A percentile compares a stretch with the other conserved stretches of the same genome.
Evolutionary conservation across 2,888 invertebrate species (phyloP).

Genomic region (Stenodema calcarata): DNA sequence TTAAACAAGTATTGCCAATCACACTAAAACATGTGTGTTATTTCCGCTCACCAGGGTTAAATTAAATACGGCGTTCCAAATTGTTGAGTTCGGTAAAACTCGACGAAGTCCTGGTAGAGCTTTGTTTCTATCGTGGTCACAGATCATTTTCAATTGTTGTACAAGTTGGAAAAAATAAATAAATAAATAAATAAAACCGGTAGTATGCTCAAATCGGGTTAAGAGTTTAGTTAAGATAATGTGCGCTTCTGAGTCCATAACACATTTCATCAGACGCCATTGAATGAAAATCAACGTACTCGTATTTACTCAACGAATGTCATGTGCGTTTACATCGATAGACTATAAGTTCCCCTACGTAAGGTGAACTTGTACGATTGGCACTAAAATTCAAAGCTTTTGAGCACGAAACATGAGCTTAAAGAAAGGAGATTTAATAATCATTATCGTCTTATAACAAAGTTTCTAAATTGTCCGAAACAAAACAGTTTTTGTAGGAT

Average conservation of each 20-base stretch:
- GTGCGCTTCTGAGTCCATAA: slow-evolving; percentile 35
- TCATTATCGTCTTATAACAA: too few species aligned
- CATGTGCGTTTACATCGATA: not conserved
- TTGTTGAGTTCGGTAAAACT: not conserved
- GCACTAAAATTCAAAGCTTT: slow-evolving; percentile 26
- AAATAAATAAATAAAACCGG: not conserved
- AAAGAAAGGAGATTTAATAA: not conserved
- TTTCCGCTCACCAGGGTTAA: not conserved
- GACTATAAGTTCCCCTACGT: not conserved
- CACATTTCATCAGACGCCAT: slow-evolving; percentile 33
- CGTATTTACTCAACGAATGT: not conserved
- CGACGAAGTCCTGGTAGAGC: not conserved
- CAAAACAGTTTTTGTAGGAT: too few species aligned
- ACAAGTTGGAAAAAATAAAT: not conserved
- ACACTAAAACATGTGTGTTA: not conserved
- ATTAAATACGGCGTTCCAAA: not conserved
- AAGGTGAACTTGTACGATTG: not conserved
- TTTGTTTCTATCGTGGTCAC: not conserved
- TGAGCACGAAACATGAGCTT: slow-evolving; percentile 22
- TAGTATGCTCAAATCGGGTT: not conserved
- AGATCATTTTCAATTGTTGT: not conserved
- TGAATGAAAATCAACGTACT: not conserved
- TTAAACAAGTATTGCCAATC: not conserved
- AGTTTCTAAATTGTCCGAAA: too few species aligned
- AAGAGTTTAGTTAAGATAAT: not conserved